A percentile compares a stretch with the other conserved stretches of the same genome.
phyloP scores from a whole-genome alignment of 2,888 invertebrate genomes.

The Dynastes hyllus region DNA sequence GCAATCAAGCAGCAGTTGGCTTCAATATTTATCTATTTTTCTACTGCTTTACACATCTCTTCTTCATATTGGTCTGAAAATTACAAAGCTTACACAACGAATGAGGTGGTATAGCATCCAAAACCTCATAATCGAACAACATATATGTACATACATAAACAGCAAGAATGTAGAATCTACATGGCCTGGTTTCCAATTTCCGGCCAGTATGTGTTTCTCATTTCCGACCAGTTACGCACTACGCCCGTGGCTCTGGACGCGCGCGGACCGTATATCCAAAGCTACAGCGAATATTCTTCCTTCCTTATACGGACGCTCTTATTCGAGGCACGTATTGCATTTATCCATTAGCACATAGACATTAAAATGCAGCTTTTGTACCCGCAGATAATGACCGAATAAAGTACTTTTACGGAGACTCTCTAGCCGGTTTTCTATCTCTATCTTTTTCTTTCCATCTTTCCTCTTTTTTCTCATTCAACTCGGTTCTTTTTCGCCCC shows the following conservation, averaged over 20 bases:
- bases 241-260: conserved; percentile 59
- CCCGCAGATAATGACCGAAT: conserved; percentile 63
- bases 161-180: conserved; percentile 51
- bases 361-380: conserved; percentile 66
- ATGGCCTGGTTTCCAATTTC: conserved; percentile 68
- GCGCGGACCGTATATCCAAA: conserved; percentile 35
- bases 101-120: neutral
- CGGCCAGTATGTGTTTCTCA: conserved; percentile 65
- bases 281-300: conserved; percentile 59
- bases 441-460: too few relatives aligned
- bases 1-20: too few relatives aligned
- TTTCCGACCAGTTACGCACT: conserved; percentile 66
- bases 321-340: conserved; percentile 66
- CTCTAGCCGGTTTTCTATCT: neutral
- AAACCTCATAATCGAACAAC: conserved; percentile 31
- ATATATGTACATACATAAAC: too few relatives aligned
- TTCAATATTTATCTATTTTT: too few relatives aligned
- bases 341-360: conserved; percentile 64
- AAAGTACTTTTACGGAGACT: conserved; percentile 61
- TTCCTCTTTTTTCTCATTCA: too few relatives aligned
- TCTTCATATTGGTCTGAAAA: neutral
- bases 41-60: too few relatives aligned
- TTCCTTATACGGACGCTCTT: conserved; percentile 47
- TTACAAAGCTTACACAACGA: conserved; percentile 35
- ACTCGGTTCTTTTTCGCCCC: neutral